phyloP scores from a whole-genome alignment of 2,113 vertebrate species.

The Anolis sagrei region DNA sequence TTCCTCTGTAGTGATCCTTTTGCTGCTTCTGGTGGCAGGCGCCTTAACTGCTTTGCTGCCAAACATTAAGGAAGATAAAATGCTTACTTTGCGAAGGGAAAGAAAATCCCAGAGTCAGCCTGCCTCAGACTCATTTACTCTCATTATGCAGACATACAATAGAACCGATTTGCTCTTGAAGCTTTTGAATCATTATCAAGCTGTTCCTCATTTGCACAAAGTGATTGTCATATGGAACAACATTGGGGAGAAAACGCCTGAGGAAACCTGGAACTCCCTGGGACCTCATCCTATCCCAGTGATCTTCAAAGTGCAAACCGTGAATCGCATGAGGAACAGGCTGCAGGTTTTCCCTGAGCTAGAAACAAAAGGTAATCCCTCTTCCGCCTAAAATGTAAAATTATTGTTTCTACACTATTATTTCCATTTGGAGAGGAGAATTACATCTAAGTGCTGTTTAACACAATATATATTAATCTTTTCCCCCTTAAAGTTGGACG shows the following conservation, averaged over 20 bases:
- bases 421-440: not conserved
- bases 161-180: slow-evolving; percentile 91
- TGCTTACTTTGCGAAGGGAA: slow-evolving; percentile 69
- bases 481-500: too few species aligned
- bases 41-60: slow-evolving; percentile 82
- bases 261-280: slow-evolving; percentile 86
- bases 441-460: not conserved
- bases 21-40: slow-evolving; percentile 80
- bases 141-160: slow-evolving; percentile 93
- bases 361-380: slow-evolving; percentile 85
- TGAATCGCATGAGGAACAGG: slow-evolving; percentile 91
- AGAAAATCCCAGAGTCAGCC: slow-evolving; percentile 65
- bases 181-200: slow-evolving; percentile 95
- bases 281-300: slow-evolving; percentile 91
- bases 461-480: not conserved
- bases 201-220: slow-evolving; percentile 84
- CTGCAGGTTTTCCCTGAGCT: slow-evolving; percentile 89
- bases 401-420: rapidly evolving
- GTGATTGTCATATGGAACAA: slow-evolving; percentile 96
- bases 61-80: slow-evolving; percentile 79
- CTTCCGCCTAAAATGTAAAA: not conserved
- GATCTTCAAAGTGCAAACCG: slow-evolving; percentile 87
- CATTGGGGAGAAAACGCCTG: slow-evolving; percentile 83
- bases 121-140: slow-evolving; percentile 81
- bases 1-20: slow-evolving; percentile 74